Percentiles rank a stretch among this genome's conserved stretches.
Evolutionary conservation across 2,888 invertebrate species (phyloP).

Genomic region (Drosophila mercatorum): DNA sequence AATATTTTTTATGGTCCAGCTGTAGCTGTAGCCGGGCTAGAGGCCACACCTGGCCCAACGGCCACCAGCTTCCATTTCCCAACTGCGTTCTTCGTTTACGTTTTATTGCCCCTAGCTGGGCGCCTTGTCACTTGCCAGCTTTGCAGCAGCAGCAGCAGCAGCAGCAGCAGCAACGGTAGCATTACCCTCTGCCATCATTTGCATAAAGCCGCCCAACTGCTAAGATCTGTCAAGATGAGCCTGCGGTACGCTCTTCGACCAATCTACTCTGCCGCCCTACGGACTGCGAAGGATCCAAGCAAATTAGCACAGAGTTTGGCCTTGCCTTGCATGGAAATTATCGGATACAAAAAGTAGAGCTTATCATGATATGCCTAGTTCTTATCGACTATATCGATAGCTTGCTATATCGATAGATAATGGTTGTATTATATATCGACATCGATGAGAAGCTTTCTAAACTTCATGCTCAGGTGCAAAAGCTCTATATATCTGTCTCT

Average conservation of each 20-base stretch:
- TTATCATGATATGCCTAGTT: background rate
- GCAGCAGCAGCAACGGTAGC: background rate
- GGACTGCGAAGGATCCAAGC: background rate
- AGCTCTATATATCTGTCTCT: no score
- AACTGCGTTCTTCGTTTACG: conserved; percentile 3
- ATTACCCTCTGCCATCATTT: conserved; percentile 40
- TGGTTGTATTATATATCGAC: no score
- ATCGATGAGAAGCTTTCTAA: no score
- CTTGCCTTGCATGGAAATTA: no score
- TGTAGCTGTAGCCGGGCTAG: conserved; percentile 7
- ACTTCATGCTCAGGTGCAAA: no score
- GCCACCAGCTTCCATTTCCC: conserved; percentile 1
- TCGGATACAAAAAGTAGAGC: no score
- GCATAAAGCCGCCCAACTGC: conserved; percentile 36
- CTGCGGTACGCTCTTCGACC: conserved; percentile 18
- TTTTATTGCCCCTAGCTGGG: conserved; percentile 41
- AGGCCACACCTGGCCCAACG: conserved; percentile 22
- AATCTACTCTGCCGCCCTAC: background rate
- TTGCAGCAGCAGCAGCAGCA: background rate
- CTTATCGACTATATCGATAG: background rate
- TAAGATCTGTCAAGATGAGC: conserved; percentile 30
- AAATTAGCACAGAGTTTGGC: background rate
- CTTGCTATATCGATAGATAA: background rate
- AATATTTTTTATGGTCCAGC: conserved; percentile 34
- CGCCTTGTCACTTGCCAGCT: conserved; percentile 27